Evolutionary conservation across 2,797 vertebrate species (phyloP), one percentile per base, ranked within the genome.

Genomic region (Ataeniobius toweri): DNA sequence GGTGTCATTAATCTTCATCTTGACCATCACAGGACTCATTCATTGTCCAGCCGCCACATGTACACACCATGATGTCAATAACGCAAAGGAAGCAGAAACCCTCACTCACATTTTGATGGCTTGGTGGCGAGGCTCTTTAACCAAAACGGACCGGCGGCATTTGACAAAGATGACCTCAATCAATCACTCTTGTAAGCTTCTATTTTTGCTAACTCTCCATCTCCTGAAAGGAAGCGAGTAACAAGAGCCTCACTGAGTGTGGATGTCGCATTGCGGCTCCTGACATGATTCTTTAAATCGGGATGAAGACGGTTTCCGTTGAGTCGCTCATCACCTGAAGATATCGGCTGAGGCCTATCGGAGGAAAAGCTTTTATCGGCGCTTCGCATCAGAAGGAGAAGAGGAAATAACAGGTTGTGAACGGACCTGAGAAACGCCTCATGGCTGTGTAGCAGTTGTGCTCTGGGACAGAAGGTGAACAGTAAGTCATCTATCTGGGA

Each of bases 201-300:
- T 79, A 68, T 86, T 75, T 83, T 36, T 50, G 80, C 2, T 58
- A 75, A 74, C 70, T 77, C 81, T 80, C 44, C 20, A 55, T 94
- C 96, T 96, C 96, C 12, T 18, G 18, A 28, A 96, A 22, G 95
- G 83, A 95, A 96, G 90, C 94, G 95, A 85, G 95, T 92, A 82
- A 93, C 95, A 78, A 95, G 91, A 4, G 95, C 61, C 28, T 26
- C 36, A 95, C 95, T 96, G 88, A 82, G 74, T 80, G 77, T 22
- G 84, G 87, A 48, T 85, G 90, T 80, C 84, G 88, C 89, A 89
- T 80, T 89, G 89, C 80, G 18, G 84, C 76, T 85, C 50, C 80
- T 81, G 72, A 80, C 74, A 61, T 82, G 79, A 56, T 24, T 0
- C 58, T 39, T 36, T 10, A 22, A 39, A 28, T 41, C 50, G 0